These are phyloP conservation scores for Loris lydekkerianus DNA, from an alignment of 2,797 vertebrate genomes.

Conservation along the genomic window DNA sequence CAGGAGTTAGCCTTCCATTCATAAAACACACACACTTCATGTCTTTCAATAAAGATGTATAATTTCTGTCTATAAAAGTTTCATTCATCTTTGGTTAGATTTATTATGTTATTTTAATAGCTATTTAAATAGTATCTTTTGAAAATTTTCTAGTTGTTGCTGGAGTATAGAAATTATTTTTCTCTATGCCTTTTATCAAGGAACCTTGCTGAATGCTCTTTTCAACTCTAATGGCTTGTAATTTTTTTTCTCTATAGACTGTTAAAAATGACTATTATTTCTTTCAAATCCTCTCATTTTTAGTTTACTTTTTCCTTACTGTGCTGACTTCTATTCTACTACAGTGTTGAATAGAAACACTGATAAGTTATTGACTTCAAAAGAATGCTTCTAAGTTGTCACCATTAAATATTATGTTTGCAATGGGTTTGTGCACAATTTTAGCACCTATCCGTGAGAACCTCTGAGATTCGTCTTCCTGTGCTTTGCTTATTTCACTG, in stretches of 20 bases:
- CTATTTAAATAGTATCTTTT: conserved; percentile 43
- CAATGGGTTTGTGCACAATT: not conserved
- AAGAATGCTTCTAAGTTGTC: conserved; percentile 1
- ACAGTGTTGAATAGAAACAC: conserved; percentile 19
- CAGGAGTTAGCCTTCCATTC: not conserved
- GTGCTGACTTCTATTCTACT: not conserved
- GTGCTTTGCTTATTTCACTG: not conserved
- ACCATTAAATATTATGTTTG: conserved; percentile 39
- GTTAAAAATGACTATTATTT: conserved; percentile 17
- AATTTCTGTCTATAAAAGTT: conserved; percentile 35
- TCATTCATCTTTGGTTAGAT: conserved; percentile 39
- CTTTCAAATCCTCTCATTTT: conserved; percentile 28
- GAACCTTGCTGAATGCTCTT: not conserved
- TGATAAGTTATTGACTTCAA: conserved; percentile 32
- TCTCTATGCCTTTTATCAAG: conserved; percentile 15
- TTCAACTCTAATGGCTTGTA: conserved; percentile 45
- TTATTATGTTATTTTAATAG: conserved; percentile 10
- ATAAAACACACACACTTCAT: not conserved
- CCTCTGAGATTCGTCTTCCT: not conserved
- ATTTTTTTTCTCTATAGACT: conserved; percentile 44
- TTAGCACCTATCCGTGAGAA: not conserved
- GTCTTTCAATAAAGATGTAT: conserved; percentile 3
- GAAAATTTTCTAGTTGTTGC: not conserved
- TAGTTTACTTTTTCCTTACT: not conserved
- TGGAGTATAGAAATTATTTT: conserved; percentile 51